A percentile compares a stretch with the other conserved stretches of the same genome.
Evolutionary conservation across 2,113 vertebrate species (phyloP).

Genomic region (Desmodus rotundus): DNA sequence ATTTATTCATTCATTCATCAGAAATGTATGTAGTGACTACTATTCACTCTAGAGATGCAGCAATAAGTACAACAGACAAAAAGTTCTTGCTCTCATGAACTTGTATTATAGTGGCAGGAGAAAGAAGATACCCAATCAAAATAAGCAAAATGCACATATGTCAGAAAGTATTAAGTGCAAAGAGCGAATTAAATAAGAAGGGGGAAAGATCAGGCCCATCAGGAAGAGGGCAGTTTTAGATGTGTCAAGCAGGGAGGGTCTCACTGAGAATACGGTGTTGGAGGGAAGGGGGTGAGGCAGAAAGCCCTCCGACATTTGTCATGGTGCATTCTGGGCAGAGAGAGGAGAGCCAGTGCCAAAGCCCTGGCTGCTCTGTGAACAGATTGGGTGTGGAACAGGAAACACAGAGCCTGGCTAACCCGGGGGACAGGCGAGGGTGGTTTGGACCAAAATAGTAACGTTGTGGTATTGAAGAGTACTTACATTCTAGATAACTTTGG

Average conservation of each 20-base stretch:
- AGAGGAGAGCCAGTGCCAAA: not conserved
- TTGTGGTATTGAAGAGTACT: not conserved
- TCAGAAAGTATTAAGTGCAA: not conserved
- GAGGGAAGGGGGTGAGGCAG: not conserved
- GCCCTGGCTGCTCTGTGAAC: not conserved
- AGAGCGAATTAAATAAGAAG: not conserved
- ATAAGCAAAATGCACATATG: not conserved
- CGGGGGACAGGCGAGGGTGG: not conserved
- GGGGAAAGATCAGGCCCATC: not conserved
- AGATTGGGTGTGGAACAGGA: not conserved
- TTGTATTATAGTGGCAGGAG: not conserved
- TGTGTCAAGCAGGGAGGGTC: not conserved
- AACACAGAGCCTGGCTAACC: not conserved
- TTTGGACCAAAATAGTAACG: not conserved
- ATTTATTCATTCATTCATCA: not conserved
- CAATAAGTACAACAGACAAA: not conserved
- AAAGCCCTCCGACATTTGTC: not conserved
- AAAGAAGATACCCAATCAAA: not conserved
- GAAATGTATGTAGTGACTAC: not conserved
- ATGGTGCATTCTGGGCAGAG: not conserved
- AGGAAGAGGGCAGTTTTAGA: not conserved
- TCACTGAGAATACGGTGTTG: not conserved
- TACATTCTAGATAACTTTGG: not conserved
- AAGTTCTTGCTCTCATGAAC: not conserved
- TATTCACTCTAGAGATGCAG: not conserved